These are phyloP conservation scores for Synergus itoensis DNA, from an alignment of 2,888 invertebrate species.

Conservation along the genomic window DNA sequence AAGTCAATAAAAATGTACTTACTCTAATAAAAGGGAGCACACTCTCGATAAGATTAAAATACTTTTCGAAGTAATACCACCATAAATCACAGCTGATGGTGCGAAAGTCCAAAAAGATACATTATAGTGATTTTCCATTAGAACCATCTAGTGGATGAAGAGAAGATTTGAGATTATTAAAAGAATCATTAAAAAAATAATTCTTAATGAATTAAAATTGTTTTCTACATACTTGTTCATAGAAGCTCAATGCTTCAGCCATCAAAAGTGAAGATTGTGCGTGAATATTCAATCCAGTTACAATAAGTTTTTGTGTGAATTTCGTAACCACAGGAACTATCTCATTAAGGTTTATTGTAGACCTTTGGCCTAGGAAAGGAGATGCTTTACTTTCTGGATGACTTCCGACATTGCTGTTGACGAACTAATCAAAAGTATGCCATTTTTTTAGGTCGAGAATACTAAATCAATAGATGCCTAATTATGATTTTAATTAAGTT, in stretches of 20 bases:
- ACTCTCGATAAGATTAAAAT: slow-evolving; percentile 66
- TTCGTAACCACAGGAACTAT: slow-evolving; percentile 59
- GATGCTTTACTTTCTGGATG: slow-evolving; percentile 57
- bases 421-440: slow-evolving; percentile 56
- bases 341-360: slow-evolving; percentile 60
- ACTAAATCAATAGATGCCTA: background rate
- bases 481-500: background rate
- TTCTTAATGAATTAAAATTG: slow-evolving; percentile 5
- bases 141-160: slow-evolving; percentile 52
- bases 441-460: background rate
- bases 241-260: slow-evolving; percentile 68
- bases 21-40: slow-evolving; percentile 67
- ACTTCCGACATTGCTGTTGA: slow-evolving; percentile 61
- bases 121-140: slow-evolving; percentile 59
- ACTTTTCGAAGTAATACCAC: slow-evolving; percentile 64
- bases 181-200: background rate
- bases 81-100: slow-evolving; percentile 70
- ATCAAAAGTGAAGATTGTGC: slow-evolving; percentile 60
- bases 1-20: slow-evolving; percentile 53
- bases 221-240: slow-evolving; percentile 64
- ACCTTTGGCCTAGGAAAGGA: slow-evolving; percentile 67
- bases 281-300: slow-evolving; percentile 67
- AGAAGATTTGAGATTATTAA: background rate
- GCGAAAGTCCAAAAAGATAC: slow-evolving; percentile 66
- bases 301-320: slow-evolving; percentile 61